phyloP scores from a whole-genome alignment of 2,113 vertebrate genomes.

The Myiopsitta monachus region DNA sequence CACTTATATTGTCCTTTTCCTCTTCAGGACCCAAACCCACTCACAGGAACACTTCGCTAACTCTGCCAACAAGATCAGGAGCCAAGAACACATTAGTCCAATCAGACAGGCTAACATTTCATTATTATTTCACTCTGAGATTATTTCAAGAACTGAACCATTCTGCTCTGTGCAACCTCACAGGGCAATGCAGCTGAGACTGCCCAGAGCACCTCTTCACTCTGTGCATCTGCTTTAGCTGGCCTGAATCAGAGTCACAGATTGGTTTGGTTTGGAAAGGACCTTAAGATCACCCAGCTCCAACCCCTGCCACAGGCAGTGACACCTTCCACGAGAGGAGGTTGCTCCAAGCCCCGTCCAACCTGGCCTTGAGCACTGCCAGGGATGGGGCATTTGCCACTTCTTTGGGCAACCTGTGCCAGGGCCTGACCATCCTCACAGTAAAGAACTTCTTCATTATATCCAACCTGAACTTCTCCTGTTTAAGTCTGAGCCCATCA shows the following conservation, averaged over 20 bases:
- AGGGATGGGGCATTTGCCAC: not conserved
- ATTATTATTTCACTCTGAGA: not conserved
- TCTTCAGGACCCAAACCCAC: not conserved
- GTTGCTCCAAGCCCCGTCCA: not conserved
- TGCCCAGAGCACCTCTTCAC: not conserved
- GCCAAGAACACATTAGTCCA: not conserved
- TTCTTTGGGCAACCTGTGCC: not conserved
- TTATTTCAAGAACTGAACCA: not conserved
- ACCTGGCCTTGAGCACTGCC: not conserved
- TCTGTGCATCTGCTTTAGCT: rapidly evolving
- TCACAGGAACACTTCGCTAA: not conserved
- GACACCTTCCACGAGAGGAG: not conserved
- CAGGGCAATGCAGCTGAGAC: not conserved
- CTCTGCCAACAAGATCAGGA: not conserved
- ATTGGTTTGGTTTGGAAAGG: not conserved
- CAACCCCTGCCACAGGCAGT: not conserved
- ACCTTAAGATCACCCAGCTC: not conserved
- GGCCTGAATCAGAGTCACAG: not conserved
- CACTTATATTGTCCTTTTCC: not conserved
- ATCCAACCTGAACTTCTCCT: not conserved
- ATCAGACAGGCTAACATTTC: not conserved
- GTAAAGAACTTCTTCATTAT: not conserved
- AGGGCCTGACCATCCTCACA: not conserved
- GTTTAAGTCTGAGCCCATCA: not conserved
- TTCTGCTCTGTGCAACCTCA: not conserved